phyloP scores from a whole-genome alignment of 2,888 invertebrate genomes.

The Drosophila anomalata region DNA sequence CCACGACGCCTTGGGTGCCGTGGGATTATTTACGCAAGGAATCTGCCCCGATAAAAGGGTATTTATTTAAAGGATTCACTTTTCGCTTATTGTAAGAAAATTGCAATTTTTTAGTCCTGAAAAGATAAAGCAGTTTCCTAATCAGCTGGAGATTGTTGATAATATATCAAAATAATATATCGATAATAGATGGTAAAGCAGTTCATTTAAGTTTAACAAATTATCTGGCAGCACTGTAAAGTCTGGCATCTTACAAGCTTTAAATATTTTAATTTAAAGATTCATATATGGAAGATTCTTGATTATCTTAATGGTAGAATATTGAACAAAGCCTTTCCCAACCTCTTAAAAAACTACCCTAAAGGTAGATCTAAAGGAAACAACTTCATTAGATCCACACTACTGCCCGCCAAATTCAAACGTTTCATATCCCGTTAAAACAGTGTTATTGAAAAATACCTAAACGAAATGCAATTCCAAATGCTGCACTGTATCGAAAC shows the following conservation, averaged over 20 bases:
- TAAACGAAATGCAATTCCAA: background rate
- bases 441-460: background rate
- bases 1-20: background rate
- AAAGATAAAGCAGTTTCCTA: background rate
- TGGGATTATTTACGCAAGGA: background rate
- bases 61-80: background rate
- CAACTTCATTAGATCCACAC: background rate
- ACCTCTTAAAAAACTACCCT: background rate
- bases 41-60: background rate
- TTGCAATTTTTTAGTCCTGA: background rate
- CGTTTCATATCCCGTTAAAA: background rate
- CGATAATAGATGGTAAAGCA: background rate
- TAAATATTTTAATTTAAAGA: background rate
- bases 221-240: background rate
- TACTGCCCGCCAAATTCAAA: background rate
- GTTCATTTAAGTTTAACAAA: background rate
- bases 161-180: background rate
- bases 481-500: slow-evolving; percentile 20
- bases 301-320: background rate
- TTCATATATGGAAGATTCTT: background rate
- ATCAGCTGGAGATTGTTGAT: background rate
- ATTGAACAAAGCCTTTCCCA: background rate
- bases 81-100: background rate
- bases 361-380: background rate
- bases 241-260: background rate